Percentiles rank a stretch among this genome's conserved stretches.
phyloP scores from a whole-genome alignment of 2,113 vertebrate genomes.

The Sakesphorus luctuosus region DNA sequence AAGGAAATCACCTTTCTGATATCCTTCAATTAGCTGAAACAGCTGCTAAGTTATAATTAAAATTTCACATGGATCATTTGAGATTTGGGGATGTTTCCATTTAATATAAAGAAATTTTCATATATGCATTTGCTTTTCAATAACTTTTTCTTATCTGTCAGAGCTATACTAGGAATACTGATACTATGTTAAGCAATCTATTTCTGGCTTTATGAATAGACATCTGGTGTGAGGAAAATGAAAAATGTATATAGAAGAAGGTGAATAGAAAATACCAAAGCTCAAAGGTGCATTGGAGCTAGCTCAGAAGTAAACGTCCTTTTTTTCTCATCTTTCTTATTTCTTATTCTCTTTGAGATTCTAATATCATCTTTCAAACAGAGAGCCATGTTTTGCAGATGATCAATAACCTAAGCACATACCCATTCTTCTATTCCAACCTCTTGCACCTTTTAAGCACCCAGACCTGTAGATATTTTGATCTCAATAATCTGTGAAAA shows the following conservation, averaged over 20 bases:
- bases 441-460: background rate
- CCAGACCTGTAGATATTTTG: background rate
- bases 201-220: constrained; percentile 52
- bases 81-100: constrained; percentile 79
- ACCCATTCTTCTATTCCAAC: background rate
- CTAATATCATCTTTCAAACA: background rate
- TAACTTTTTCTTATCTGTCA: constrained; percentile 71
- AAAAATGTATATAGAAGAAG: constrained; percentile 37
- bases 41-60: constrained; percentile 86
- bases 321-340: background rate
- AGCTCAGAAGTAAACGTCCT: constrained; percentile 39
- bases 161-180: constrained; percentile 55
- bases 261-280: constrained; percentile 35
- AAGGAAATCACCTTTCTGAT: constrained; percentile 80
- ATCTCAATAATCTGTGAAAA: background rate
- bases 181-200: constrained; percentile 58
- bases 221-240: constrained; percentile 61
- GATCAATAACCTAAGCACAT: background rate
- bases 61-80: constrained; percentile 84
- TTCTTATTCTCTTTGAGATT: background rate
- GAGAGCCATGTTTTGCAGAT: background rate
- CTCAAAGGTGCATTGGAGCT: constrained; percentile 22
- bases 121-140: constrained; percentile 72
- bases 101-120: constrained; percentile 80
- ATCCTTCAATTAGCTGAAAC: constrained; percentile 81